Percentiles rank a stretch among this genome's conserved stretches.
Evolutionary conservation across 2,113 vertebrate species (phyloP).

Genomic region (Macrotus californicus): DNA sequence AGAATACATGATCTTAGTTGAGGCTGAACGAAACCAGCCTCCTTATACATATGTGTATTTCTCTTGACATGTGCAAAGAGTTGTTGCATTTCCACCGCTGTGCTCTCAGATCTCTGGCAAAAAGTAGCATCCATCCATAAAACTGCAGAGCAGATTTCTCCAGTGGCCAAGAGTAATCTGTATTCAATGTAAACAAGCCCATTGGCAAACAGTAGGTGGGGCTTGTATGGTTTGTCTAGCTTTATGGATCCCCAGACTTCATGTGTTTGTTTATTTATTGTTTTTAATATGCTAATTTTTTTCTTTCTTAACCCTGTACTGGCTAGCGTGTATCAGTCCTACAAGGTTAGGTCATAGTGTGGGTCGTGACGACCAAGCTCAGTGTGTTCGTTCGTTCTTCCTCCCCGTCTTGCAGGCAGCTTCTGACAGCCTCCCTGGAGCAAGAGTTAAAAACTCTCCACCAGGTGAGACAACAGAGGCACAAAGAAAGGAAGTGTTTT

Average conservation of each 20-base stretch:
- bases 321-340: not conserved
- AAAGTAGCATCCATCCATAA: not conserved
- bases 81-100: not conserved
- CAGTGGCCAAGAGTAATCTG: not conserved
- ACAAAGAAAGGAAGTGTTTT: not conserved
- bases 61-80: slow-evolving; percentile 31
- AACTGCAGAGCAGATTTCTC: not conserved
- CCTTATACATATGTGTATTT: slow-evolving; percentile 51
- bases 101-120: not conserved
- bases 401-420: not conserved
- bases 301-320: not conserved
- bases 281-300: not conserved
- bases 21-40: slow-evolving; percentile 35
- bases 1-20: slow-evolving; percentile 5
- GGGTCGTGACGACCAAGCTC: not conserved
- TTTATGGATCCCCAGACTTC: not conserved
- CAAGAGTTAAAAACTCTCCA: not conserved
- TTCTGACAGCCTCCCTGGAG: not conserved
- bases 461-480: not conserved
- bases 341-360: not conserved
- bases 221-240: not conserved
- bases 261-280: not conserved
- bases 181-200: not conserved
- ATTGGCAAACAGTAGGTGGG: not conserved
- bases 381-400: not conserved